Evolutionary conservation across 2,797 vertebrate species (phyloP), one percentile per base, ranked within the genome.

Genomic region (Oryzias dopingdopingensis): DNA sequence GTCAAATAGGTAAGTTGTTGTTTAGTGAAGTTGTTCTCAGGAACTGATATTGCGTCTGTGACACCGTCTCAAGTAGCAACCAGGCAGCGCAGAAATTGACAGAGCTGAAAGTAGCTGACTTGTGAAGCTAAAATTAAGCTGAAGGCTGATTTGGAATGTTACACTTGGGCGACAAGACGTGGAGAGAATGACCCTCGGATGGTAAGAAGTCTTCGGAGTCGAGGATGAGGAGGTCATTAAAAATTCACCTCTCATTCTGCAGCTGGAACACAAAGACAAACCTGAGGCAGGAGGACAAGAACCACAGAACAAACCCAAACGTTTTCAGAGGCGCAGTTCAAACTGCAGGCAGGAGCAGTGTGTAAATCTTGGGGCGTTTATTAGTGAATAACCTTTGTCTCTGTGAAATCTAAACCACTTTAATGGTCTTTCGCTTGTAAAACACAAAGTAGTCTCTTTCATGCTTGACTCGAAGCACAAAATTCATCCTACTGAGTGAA

Each of bases 81-180:
- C 62, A 86, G 78, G 65, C 24, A 47, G 52, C 46, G 37, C 40
- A 83, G 79, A 37, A 37, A 75, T 86, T 81, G 67, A 67, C 79
- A 56, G 75, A 53, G 63, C 65, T 85, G 76, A 65, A 87, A 82
- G 84, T 63, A 83, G 86, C 83, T 86, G 90, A 91, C 77, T 89
- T 90, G 87, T 82, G 80, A 88, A 81, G 88, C 90, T 93, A 92
- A 91, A 92, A 90, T 93, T 92, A 92, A 92, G 73, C 87, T 77
- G 67, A 65, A 75, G 59, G 70, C 85, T 89, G 85, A 90, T 88
- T 86, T 81, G 89, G 90, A 90, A 92, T 91, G 86, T 91, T 84
- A 67, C 90, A 91, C 90, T 85, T 66, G 76, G 80, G 79, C 45
- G 67, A 83, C 77, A 85, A 90, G 86, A 86, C 53, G 62, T 73